Base-by-base conservation (phyloP, 2,797 vertebrate species). In the Cheirogaleus major region DNA sequence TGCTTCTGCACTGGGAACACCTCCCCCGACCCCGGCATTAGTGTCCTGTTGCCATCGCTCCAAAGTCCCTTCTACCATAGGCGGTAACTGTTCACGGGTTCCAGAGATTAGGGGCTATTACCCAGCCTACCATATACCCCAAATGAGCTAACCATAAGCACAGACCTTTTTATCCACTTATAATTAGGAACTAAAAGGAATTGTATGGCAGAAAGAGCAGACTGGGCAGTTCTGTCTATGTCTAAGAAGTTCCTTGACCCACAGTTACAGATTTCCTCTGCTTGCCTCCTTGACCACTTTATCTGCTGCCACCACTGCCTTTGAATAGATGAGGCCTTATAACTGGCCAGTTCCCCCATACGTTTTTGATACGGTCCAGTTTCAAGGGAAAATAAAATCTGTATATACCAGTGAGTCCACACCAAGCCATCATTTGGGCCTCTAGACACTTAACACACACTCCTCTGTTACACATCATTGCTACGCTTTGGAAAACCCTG, bases 181-280 rank as follows among this genome's bases (percentile, higher is more conserved):
- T 65, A 95, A 85, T 84, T 50, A 61, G 43, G 81, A 92, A 92
- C 59, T 87, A 50, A 92, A 75, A 59, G 41, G 14, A 82, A 61
- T 0, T 57, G 12, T 80, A 75, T 84, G 57, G 50, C 94, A 84
- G 81, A 35, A 92, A 38, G 1, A 59, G 70, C 20, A 43, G 17
- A 70, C 2, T 9, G 17, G 30, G 18, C n/a, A 50, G 41, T 32
- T 76, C 59, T 38, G 9, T n/a, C 61, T 78, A 3, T 76, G 79
- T 27, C 69, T 18, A 52, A 23, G 25, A 78, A 38, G 59, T 80
- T 57, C 35, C 50, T 25, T n/a, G 22, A 48, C 2, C n/a, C 70
- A 85, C 48, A 78, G 30, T 41, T 67, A 57, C 78, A 59, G 30
- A 73, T 55, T 38, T 69, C 27, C 70, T 20, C 38, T 70, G 48